Evolutionary conservation across 2,797 vertebrate species (phyloP).

Genomic region (Macrochelys suwanniensis): DNA sequence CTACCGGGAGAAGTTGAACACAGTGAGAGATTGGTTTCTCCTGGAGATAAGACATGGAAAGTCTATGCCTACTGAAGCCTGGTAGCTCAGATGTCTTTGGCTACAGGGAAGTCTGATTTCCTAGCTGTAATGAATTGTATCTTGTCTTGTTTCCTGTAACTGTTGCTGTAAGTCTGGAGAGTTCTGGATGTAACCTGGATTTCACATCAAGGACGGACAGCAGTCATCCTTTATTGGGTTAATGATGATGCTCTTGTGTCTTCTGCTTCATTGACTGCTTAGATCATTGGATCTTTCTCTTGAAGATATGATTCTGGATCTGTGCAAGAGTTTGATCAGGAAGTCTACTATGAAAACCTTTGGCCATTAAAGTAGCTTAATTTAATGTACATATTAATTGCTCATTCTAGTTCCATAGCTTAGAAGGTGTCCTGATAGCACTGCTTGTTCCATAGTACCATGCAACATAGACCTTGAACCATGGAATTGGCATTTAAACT

Average conservation of each 20-base stretch:
- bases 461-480: neutral
- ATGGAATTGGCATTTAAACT: neutral
- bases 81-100: neutral
- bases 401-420: neutral
- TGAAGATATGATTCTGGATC: too few relatives aligned
- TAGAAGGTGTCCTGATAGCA: neutral
- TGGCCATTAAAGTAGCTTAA: too few relatives aligned
- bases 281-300: too few relatives aligned
- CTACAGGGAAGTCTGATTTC: neutral
- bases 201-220: too few relatives aligned
- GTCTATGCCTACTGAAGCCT: neutral
- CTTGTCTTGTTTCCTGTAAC: neutral
- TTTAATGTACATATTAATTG: too few relatives aligned
- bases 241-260: too few relatives aligned
- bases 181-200: neutral
- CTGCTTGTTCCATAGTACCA: neutral
- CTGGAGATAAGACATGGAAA: neutral
- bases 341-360: too few relatives aligned
- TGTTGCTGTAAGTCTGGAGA: neutral
- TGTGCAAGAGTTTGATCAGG: too few relatives aligned
- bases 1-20: neutral
- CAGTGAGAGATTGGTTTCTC: neutral
- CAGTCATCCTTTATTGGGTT: too few relatives aligned
- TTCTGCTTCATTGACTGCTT: too few relatives aligned
- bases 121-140: neutral